phyloP scores from a whole-genome alignment of 92 coral and sea anemone genomes.

The Palythoa grandiflora region DNA sequence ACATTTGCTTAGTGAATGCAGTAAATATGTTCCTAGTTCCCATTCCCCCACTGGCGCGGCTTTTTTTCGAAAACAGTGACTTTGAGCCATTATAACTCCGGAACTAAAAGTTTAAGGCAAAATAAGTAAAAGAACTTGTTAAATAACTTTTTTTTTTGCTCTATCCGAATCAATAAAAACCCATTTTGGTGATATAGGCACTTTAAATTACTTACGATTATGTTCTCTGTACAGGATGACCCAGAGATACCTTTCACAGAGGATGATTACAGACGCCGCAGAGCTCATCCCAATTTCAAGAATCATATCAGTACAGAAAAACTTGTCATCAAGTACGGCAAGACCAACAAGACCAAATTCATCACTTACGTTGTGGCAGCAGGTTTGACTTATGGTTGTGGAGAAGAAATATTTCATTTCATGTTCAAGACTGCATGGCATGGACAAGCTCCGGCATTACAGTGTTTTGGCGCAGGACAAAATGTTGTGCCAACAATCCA shows the following conservation, averaged over 20 bases:
- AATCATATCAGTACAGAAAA: constrained; percentile 98
- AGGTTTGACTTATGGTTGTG: constrained; percentile 94
- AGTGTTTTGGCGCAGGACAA: constrained; percentile 97
- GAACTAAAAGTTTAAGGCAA: too few relatives aligned
- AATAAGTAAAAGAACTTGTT: too few relatives aligned
- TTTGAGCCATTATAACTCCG: too few relatives aligned
- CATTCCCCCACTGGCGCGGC: too few relatives aligned
- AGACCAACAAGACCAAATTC: constrained; percentile 92
- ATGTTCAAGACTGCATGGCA: constrained; percentile 99
- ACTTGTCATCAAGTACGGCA: constrained; percentile 95
- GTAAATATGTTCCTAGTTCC: too few relatives aligned
- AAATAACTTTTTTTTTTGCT: too few relatives aligned
- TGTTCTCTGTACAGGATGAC: constrained; percentile 76
- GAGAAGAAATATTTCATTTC: constrained; percentile 98
- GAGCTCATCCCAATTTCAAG: constrained; percentile 98
- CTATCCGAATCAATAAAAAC: too few relatives aligned
- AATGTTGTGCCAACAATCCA: constrained; percentile 96
- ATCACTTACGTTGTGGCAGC: constrained; percentile 95
- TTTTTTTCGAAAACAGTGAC: too few relatives aligned
- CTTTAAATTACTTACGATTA: neutral
- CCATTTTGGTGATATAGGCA: neutral
- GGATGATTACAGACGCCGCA: constrained; percentile 97
- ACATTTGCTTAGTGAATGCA: too few relatives aligned
- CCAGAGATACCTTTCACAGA: constrained; percentile 99
- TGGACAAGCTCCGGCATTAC: constrained; percentile 94